Conservation (phyloP, 2,797 vertebrate species). For the Buceros bicornis region DNA sequence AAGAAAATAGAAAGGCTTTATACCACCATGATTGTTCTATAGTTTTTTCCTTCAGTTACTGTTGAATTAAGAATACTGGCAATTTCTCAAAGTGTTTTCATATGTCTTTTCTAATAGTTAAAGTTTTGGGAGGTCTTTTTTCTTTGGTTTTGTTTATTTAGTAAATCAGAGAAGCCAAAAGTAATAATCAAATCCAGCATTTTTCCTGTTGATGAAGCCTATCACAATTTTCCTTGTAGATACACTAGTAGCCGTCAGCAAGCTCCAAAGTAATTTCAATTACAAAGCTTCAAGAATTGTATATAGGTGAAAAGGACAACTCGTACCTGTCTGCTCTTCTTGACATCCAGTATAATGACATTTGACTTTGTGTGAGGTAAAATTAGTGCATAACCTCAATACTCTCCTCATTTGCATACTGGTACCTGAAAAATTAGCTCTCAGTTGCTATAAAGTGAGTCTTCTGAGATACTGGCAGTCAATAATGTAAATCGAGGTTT, state of each 20-base stretch:
- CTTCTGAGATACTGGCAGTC: constrained; percentile 16
- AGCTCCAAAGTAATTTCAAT: neutral
- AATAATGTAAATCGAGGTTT: constrained; percentile 57
- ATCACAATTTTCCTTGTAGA: neutral
- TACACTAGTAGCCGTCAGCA: neutral
- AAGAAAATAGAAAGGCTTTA: neutral
- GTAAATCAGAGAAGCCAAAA: neutral
- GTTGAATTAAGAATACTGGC: neutral
- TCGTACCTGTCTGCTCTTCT: neutral
- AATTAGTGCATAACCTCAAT: neutral
- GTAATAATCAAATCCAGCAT: neutral
- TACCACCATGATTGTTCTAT: neutral
- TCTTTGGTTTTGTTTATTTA: neutral
- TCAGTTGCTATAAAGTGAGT: neutral
- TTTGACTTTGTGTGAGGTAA: constrained; percentile 3
- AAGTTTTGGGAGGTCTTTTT: neutral
- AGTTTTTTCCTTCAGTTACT: neutral
- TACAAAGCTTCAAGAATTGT: neutral
- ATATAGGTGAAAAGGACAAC: neutral
- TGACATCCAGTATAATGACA: neutral
- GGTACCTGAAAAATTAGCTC: neutral
- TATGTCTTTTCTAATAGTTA: neutral
- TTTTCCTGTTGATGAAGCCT: neutral
- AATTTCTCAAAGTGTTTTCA: neutral
- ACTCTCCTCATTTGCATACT: constrained; percentile 10